Conservation (phyloP, 1,140 invertebrate species). For the Latrodectus geometricus region DNA sequence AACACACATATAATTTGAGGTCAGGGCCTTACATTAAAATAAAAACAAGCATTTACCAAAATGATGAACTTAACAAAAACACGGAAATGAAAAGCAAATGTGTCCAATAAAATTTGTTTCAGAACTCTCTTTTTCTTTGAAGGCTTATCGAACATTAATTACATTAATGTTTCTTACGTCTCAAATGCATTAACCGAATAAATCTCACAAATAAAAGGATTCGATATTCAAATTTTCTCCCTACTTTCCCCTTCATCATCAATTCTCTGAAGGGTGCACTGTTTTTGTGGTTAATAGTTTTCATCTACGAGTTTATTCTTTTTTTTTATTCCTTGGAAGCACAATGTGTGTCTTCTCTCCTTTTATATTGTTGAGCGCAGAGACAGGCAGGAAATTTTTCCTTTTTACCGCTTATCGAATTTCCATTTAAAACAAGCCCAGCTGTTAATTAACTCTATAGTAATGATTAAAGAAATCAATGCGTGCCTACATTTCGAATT, state of each 20-base stretch:
- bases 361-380: background rate
- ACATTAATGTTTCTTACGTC: slow-evolving; percentile 54
- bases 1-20: background rate
- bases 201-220: slow-evolving; percentile 45
- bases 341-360: slow-evolving; percentile 37
- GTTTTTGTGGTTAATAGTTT: slow-evolving; percentile 59
- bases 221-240: slow-evolving; percentile 58
- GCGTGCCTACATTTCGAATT: background rate
- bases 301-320: slow-evolving; percentile 23
- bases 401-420: slow-evolving; percentile 46
- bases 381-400: slow-evolving; percentile 5
- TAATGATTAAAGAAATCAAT: slow-evolving; percentile 57
- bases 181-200: slow-evolving; percentile 51
- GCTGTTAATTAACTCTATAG: slow-evolving; percentile 55
- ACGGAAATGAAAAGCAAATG: background rate
- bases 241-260: slow-evolving; percentile 47
- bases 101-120: slow-evolving; percentile 2
- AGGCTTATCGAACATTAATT: slow-evolving; percentile 58
- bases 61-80: background rate
- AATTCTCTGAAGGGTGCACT: slow-evolving; percentile 12
- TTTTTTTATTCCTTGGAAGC: slow-evolving; percentile 1
- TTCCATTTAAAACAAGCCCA: slow-evolving; percentile 56
- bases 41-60: background rate
- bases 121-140: slow-evolving; percentile 6
- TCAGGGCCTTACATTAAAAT: background rate